A percentile compares a stretch with the other conserved stretches of the same genome.
phyloP scores from a whole-genome alignment of 1,140 invertebrate species.

The Cydia fagiglandana region DNA sequence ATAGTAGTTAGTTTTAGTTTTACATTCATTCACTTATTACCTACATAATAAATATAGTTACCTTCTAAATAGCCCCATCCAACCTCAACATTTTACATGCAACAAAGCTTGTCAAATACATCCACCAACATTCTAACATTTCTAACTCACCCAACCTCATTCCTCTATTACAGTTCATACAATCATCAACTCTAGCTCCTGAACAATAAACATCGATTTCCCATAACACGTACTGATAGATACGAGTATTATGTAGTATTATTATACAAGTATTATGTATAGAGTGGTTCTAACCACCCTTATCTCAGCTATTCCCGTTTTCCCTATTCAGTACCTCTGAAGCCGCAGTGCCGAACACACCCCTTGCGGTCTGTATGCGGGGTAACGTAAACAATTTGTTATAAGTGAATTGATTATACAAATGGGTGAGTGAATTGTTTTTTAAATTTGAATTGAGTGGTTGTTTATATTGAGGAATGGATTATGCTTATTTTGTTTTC shows the following conservation, averaged over 20 bases:
- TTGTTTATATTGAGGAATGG: background rate
- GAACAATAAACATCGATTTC: slow-evolving; percentile 4
- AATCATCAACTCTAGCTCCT: background rate
- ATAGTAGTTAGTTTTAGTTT: too few species aligned
- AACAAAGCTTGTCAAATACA: slow-evolving; percentile 25
- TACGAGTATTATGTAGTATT: background rate
- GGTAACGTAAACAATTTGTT: slow-evolving; percentile 27
- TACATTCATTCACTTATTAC: too few species aligned
- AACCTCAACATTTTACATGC: background rate
- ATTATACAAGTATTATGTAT: background rate
- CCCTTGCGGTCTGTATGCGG: background rate
- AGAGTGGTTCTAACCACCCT: slow-evolving; percentile 5
- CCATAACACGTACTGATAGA: background rate
- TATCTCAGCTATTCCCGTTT: background rate
- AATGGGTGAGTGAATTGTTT: slow-evolving; percentile 14
- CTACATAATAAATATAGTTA: too few species aligned
- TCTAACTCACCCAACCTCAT: background rate
- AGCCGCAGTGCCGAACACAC: background rate
- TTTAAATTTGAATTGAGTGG: slow-evolving; percentile 26
- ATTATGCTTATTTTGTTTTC: background rate
- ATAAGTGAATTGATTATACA: slow-evolving; percentile 24
- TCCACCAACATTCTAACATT: background rate
- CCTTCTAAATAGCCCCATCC: background rate
- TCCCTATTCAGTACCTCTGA: slow-evolving; percentile 9
- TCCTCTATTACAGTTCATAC: background rate